phyloP scores from a whole-genome alignment of 2,888 invertebrate genomes.

The Shargacucullia verbasci region DNA sequence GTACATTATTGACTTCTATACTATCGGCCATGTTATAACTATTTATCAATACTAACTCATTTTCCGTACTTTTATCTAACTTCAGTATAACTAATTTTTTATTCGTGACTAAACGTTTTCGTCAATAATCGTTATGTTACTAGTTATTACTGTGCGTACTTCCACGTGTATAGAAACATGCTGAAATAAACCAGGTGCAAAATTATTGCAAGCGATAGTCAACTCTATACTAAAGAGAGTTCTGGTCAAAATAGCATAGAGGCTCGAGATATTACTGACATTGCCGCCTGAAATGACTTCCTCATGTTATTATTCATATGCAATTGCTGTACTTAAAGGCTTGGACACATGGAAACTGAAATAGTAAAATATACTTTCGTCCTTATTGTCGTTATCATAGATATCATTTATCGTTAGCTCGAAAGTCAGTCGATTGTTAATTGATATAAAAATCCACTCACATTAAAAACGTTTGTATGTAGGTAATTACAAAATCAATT shows the following conservation, averaged over 20 bases:
- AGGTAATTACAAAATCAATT: conserved; percentile 43
- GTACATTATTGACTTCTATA: conserved; percentile 1
- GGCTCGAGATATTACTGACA: conserved; percentile 34
- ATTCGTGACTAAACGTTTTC: conserved; percentile 9
- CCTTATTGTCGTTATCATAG: too few species aligned
- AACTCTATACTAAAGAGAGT: conserved; percentile 22
- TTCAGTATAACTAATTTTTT: not conserved
- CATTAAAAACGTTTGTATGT: conserved; percentile 28
- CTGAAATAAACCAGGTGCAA: conserved; percentile 39
- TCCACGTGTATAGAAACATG: conserved; percentile 37
- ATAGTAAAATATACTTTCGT: not conserved
- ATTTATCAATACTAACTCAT: conserved; percentile 11
- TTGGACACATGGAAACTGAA: conserved; percentile 17
- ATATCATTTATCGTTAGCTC: not conserved
- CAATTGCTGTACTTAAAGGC: conserved; percentile 28
- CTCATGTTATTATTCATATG: conserved; percentile 44
- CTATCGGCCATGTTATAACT: conserved; percentile 13
- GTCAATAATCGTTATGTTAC: conserved; percentile 29
- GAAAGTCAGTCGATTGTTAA: not conserved
- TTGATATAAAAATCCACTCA: not conserved
- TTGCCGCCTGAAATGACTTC: conserved; percentile 44
- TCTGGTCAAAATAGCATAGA: conserved; percentile 28
- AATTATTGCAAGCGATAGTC: conserved; percentile 21
- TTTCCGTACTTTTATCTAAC: conserved; percentile 10
- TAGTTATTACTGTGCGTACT: conserved; percentile 28